Conservation (phyloP, 2,797 vertebrate genomes). For the Poecilia wingei region DNA sequence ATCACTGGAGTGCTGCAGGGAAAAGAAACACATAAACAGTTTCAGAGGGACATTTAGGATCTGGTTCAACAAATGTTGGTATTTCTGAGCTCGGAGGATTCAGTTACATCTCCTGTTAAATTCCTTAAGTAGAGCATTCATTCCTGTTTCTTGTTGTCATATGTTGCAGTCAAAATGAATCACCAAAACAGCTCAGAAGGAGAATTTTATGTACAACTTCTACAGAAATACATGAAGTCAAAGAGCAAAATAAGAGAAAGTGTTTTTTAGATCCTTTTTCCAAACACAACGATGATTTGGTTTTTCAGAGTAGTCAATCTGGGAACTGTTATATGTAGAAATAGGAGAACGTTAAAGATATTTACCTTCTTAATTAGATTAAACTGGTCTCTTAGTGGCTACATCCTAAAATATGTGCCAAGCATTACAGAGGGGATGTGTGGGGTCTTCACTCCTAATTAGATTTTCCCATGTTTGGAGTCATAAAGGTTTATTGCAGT, state of each 20-base stretch:
- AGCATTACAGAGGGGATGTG: not conserved
- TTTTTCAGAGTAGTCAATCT: not conserved
- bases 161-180: not conserved
- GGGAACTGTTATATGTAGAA: not conserved
- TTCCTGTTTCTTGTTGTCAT: not conserved
- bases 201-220: not conserved
- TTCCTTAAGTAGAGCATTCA: not conserved
- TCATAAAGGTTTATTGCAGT: too few relatives aligned
- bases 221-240: not conserved
- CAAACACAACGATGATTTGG: not conserved
- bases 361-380: not conserved
- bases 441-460: not conserved
- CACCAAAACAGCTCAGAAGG: not conserved
- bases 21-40: slow-evolving; percentile 10
- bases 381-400: not conserved
- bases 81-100: not conserved
- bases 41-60: not conserved
- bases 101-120: not conserved
- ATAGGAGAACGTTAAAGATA: not conserved
- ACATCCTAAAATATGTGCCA: not conserved
- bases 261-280: not conserved
- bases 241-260: not conserved
- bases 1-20: slow-evolving; percentile 87
- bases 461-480: not conserved
- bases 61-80: not conserved